Base-by-base conservation (phyloP, 2,888 invertebrate genomes). In the Agelastica alni region DNA sequence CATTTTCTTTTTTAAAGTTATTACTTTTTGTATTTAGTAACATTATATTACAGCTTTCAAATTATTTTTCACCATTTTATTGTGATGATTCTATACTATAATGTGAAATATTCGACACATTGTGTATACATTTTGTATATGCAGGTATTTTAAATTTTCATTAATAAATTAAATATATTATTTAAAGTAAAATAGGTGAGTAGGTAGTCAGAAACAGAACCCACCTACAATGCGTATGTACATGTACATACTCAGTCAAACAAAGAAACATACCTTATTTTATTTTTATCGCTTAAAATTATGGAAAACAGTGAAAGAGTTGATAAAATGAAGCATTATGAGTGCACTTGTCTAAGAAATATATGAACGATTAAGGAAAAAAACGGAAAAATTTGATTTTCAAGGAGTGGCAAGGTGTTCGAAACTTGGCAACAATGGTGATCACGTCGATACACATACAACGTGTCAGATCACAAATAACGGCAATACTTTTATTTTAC, bases 361-460 rank as follows among this genome's bases (percentile, higher is more conserved):
- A 22, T 17, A 18, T 10, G 7, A 22, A 20, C 37, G 20, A 17
- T 14, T 42, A 45, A 34, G 34, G 41, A 32, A 52, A 42, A 36
- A 56, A 49, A 39, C 3, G 17, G n/a, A 42, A 58, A 57, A 51
- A 31, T 32, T 26, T 34, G 53, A 46, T 60, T 55, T 48, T 55
- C 58, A 64, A 68, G 68, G 68, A 67, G 68, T 67, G 68, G 67
- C 67, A 62, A 62, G 60, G 36, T 52, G 45, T 39, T 41, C 32
- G 36, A 48, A 13, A 62, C 39, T 37, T 63, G 71, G 67, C 71
- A 71, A 71, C 70, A 51, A 9, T 54, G 71, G 64, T 30, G 43
- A 62, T 62, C 64, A 65, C 68, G 64, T 66, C 67, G 69, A 63
- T 64, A 63, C 47, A 48, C 51, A 46, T 56, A 62, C 65, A 66